Evolutionary conservation across 2,888 invertebrate genomes (phyloP).

Genomic region (Xanthia icteritia): DNA sequence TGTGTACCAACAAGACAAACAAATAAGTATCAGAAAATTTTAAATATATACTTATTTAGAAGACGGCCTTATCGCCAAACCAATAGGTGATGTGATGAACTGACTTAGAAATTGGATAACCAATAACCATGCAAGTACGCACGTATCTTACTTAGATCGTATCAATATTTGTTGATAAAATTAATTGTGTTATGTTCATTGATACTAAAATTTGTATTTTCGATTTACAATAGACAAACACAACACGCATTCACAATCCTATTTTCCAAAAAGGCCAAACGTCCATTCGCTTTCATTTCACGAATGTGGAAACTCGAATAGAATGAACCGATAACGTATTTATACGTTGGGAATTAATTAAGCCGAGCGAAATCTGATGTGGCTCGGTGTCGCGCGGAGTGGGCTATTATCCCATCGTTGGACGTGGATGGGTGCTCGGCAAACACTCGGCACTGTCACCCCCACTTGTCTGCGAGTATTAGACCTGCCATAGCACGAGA

Average conservation of each 20-base stretch:
- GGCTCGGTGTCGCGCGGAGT: slow-evolving; percentile 73
- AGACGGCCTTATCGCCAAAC: not conserved
- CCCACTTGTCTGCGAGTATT: slow-evolving; percentile 68
- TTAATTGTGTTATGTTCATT: not conserved
- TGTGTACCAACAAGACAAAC: not conserved
- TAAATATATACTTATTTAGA: not conserved
- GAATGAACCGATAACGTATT: slow-evolving; percentile 73
- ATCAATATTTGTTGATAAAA: not conserved
- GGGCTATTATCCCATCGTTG: slow-evolving; percentile 85
- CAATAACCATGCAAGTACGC: not conserved
- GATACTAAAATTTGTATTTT: not conserved
- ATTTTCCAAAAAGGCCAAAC: slow-evolving; percentile 47
- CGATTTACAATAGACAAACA: not conserved
- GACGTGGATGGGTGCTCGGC: slow-evolving; percentile 80
- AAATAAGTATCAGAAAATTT: not conserved
- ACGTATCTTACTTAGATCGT: not conserved
- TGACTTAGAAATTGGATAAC: not conserved
- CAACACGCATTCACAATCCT: slow-evolving; percentile 25
- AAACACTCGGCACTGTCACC: slow-evolving; percentile 82
- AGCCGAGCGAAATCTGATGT: slow-evolving; percentile 71
- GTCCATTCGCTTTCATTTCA: slow-evolving; percentile 52
- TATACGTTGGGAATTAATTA: slow-evolving; percentile 81
- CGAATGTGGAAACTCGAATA: slow-evolving; percentile 63
- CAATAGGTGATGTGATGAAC: not conserved
- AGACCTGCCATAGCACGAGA: slow-evolving; percentile 56